Percentiles rank a stretch among this genome's conserved stretches.
Evolutionary conservation across 2,113 vertebrate species (phyloP).

Genomic region (Glaucidium brasilianum): DNA sequence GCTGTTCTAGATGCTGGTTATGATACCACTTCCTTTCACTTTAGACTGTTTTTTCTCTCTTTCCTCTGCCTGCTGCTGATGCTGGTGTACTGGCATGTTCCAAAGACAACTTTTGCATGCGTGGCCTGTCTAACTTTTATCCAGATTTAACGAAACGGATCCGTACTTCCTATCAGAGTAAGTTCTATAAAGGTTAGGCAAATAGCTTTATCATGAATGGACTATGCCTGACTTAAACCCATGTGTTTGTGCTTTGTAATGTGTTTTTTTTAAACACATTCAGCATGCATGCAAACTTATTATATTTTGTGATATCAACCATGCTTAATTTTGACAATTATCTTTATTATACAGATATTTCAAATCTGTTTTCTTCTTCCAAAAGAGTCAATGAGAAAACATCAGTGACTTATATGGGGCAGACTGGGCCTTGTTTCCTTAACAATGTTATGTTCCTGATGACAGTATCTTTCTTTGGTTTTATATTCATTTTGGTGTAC

Average conservation of each 20-base stretch:
- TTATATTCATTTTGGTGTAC: slow-evolving; percentile 27
- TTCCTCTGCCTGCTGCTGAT: slow-evolving; percentile 84
- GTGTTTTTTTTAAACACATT: slow-evolving; percentile 77
- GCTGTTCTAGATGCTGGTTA: slow-evolving; percentile 77
- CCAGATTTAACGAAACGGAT: slow-evolving; percentile 99
- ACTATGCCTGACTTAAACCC: slow-evolving; percentile 64
- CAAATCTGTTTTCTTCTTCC: background rate
- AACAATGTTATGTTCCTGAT: background rate
- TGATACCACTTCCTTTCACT: slow-evolving; percentile 81
- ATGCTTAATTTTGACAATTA: slow-evolving; percentile 5
- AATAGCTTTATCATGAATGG: slow-evolving; percentile 53
- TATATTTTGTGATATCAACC: slow-evolving; percentile 48
- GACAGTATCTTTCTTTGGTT: slow-evolving; percentile 19
- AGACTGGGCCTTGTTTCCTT: background rate
- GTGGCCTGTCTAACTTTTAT: slow-evolving; percentile 99
- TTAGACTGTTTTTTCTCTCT: slow-evolving; percentile 82
- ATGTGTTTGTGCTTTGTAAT: slow-evolving; percentile 67
- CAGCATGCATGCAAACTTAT: slow-evolving; percentile 72
- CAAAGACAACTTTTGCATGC: slow-evolving; percentile 99
- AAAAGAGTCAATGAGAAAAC: background rate
- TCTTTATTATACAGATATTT: background rate
- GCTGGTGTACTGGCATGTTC: slow-evolving; percentile 96
- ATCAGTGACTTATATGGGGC: background rate
- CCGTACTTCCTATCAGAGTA: slow-evolving; percentile 99
- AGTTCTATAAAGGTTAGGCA: slow-evolving; percentile 81